Evolutionary conservation across 2,797 vertebrate genomes (phyloP).

Genomic region (Pagetopsis macropterus): DNA sequence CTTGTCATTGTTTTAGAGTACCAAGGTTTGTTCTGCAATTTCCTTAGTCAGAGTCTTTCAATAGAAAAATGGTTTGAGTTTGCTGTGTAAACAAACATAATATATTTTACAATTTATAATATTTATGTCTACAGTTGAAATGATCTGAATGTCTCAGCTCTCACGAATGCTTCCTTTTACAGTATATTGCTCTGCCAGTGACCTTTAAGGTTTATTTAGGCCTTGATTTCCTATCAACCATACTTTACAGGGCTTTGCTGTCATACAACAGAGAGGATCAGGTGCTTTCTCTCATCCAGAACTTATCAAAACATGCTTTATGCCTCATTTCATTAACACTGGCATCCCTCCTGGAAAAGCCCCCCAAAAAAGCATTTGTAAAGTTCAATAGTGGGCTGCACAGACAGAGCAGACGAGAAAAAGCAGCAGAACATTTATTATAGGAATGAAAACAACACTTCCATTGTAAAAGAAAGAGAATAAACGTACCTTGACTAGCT

Average conservation of each 20-base stretch:
- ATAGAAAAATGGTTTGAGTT: not conserved
- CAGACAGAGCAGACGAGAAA: constrained; percentile 7
- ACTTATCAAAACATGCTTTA: constrained; percentile 13
- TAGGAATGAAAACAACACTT: constrained; percentile 27
- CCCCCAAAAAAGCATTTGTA: constrained; percentile 20
- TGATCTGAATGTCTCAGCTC: not conserved
- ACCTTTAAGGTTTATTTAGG: constrained; percentile 1
- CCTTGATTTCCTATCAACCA: constrained; percentile 3
- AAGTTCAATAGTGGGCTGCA: constrained; percentile 22
- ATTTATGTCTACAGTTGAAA: not conserved
- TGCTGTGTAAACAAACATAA: no score
- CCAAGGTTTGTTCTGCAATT: not conserved
- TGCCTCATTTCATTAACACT: constrained; percentile 35
- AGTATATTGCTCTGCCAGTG: constrained; percentile 1
- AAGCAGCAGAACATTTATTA: constrained; percentile 12
- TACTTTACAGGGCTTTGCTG: constrained; percentile 7
- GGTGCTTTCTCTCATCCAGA: constrained; percentile 27
- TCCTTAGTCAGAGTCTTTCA: not conserved
- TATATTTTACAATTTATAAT: not conserved
- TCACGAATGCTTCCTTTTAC: not conserved
- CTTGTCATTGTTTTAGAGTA: not conserved
- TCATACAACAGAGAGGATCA: constrained; percentile 18
- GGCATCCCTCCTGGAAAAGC: constrained; percentile 29
- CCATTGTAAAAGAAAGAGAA: no score
- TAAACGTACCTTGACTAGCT: not conserved